Conservation (phyloP, 2,113 vertebrate species). For the Myrmecobius fasciatus region DNA sequence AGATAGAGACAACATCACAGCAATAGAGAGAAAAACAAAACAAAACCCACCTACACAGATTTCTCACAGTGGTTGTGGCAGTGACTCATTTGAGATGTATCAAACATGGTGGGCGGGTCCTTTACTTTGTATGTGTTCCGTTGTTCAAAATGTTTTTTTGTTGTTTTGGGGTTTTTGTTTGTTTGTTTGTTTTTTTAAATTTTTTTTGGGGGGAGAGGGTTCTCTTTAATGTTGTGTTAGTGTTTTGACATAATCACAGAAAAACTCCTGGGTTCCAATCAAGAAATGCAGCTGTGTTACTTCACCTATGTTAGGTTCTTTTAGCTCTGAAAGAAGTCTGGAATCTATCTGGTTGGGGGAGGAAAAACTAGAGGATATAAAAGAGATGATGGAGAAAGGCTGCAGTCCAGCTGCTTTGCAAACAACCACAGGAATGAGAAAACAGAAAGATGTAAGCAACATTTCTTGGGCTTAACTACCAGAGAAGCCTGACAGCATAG, state of each 20-base stretch:
- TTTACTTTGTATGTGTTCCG: slow-evolving; percentile 68
- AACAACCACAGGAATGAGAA: background rate
- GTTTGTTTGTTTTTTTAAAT: too few species aligned
- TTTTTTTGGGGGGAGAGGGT: background rate
- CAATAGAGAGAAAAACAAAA: slow-evolving; percentile 69
- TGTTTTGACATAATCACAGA: slow-evolving; percentile 72
- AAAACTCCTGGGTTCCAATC: slow-evolving; percentile 42
- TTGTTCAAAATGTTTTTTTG: slow-evolving; percentile 70
- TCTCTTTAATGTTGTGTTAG: slow-evolving; percentile 62
- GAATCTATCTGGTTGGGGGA: slow-evolving; percentile 30
- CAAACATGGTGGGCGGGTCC: slow-evolving; percentile 66
- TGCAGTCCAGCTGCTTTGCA: accelerated
- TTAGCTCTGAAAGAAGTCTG: slow-evolving; percentile 59
- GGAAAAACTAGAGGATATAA: background rate
- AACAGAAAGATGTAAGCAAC: background rate
- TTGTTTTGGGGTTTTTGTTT: too few species aligned
- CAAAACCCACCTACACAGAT: slow-evolving; percentile 71
- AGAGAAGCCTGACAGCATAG: background rate
- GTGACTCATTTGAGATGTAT: slow-evolving; percentile 74
- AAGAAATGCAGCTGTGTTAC: slow-evolving; percentile 63
- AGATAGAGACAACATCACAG: slow-evolving; percentile 64
- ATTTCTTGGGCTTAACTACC: background rate
- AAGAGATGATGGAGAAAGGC: background rate
- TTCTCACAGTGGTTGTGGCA: slow-evolving; percentile 66
- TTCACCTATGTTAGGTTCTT: slow-evolving; percentile 57